Evolutionary conservation across 2,113 vertebrate genomes (phyloP).

Genomic region (Leiothrix lutea): DNA sequence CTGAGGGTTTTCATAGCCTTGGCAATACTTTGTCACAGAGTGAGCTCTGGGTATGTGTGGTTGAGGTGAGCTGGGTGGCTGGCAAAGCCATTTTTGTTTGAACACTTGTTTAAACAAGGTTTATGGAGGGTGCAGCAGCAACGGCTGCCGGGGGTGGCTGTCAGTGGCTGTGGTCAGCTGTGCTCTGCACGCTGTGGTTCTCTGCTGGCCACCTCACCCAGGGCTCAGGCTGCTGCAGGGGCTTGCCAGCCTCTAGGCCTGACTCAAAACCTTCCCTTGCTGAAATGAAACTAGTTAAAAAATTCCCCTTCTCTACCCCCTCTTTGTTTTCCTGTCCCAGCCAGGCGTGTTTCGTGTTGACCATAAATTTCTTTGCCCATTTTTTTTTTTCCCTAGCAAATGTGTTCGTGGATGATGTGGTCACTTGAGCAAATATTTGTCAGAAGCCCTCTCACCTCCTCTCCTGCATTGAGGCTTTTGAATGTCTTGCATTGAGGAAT

Average conservation of each 20-base stretch:
- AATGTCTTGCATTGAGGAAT: constrained; percentile 52
- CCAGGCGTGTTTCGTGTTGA: neutral
- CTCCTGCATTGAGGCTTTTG: constrained; percentile 16
- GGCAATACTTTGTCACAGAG: neutral
- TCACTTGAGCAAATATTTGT: constrained; percentile 62
- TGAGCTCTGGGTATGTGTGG: neutral
- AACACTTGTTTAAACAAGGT: constrained; percentile 17
- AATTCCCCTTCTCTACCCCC: neutral
- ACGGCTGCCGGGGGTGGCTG: neutral
- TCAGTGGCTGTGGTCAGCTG: neutral
- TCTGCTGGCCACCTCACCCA: neutral
- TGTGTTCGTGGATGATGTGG: neutral
- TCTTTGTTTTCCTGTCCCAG: neutral
- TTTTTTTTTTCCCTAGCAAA: neutral
- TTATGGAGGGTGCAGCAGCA: constrained; percentile 31
- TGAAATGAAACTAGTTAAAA: neutral
- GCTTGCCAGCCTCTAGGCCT: neutral
- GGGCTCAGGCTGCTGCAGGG: neutral
- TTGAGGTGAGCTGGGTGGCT: neutral
- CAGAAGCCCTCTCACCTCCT: constrained; percentile 26
- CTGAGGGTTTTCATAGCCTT: neutral
- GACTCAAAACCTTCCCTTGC: neutral
- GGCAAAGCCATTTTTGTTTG: neutral
- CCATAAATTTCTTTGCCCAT: neutral
- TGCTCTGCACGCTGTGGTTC: neutral